Evolutionary conservation across 2,888 invertebrate genomes (phyloP).

Genomic region (Tetrapedia diversipes): DNA sequence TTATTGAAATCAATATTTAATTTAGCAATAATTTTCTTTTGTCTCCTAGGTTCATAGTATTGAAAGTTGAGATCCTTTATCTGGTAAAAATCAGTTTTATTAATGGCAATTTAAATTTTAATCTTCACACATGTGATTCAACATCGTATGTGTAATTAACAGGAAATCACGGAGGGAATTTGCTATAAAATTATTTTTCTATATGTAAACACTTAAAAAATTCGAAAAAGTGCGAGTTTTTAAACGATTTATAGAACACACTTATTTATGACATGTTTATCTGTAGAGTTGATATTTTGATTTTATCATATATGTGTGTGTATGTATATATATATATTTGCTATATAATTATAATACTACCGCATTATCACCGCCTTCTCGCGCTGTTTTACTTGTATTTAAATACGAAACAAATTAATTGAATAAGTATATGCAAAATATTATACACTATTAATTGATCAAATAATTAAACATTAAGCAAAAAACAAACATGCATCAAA

Average conservation of each 20-base stretch:
- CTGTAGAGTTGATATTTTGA: slow-evolving; percentile 44
- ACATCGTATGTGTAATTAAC: slow-evolving; percentile 26
- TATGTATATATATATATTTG: slow-evolving; percentile 25
- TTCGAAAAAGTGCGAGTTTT: slow-evolving; percentile 34
- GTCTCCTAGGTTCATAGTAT: background rate
- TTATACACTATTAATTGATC: slow-evolving; percentile 23
- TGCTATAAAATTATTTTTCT: slow-evolving; percentile 62
- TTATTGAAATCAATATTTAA: background rate
- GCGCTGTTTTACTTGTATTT: slow-evolving; percentile 33
- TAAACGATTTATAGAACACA: slow-evolving; percentile 28
- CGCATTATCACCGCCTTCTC: slow-evolving; percentile 24
- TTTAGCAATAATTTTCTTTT: background rate
- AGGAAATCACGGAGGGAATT: slow-evolving; percentile 24
- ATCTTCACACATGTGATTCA: slow-evolving; percentile 42
- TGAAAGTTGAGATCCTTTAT: slow-evolving; percentile 2
- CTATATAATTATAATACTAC: slow-evolving; percentile 29
- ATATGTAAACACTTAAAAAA: slow-evolving; percentile 42
- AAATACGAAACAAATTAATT: slow-evolving; percentile 21
- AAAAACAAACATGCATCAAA: slow-evolving; percentile 12
- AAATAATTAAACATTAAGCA: slow-evolving; percentile 27
- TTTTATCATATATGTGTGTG: slow-evolving; percentile 25
- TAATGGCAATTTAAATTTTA: slow-evolving; percentile 13
- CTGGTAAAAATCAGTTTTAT: background rate
- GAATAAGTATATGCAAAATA: slow-evolving; percentile 16
- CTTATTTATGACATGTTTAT: slow-evolving; percentile 32